Evolutionary conservation across 2,797 vertebrate species (phyloP).

Genomic region (Phalloptychus januarius): DNA sequence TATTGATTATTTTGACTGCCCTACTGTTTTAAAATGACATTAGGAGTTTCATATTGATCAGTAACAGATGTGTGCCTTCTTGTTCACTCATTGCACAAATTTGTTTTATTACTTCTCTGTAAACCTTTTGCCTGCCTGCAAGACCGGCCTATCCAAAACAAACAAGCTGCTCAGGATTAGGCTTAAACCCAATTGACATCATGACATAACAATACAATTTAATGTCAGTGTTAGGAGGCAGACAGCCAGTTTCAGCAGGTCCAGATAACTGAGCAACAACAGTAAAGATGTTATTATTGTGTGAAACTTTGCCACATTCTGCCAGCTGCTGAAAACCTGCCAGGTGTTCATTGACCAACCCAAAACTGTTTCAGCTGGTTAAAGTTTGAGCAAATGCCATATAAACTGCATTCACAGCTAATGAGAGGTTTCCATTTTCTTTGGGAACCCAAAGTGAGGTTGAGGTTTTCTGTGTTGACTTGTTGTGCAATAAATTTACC

Average conservation of each 20-base stretch:
- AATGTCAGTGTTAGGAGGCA: neutral
- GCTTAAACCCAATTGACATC: neutral
- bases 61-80: neutral
- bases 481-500: slow-evolving; percentile 18
- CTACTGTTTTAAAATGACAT: neutral
- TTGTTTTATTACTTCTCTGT: neutral
- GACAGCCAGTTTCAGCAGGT: neutral
- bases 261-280: neutral
- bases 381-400: slow-evolving; percentile 28
- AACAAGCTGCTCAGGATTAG: neutral
- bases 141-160: neutral
- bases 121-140: neutral
- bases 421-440: slow-evolving; percentile 43
- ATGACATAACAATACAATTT: neutral
- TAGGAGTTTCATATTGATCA: neutral
- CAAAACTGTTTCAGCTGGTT: slow-evolving; percentile 43
- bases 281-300: neutral
- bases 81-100: neutral
- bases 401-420: slow-evolving; percentile 20
- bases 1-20: neutral
- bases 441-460: slow-evolving; percentile 5
- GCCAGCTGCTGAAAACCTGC: slow-evolving; percentile 31
- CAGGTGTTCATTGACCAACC: slow-evolving; percentile 34
- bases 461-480: slow-evolving; percentile 18
- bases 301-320: slow-evolving; percentile 30